Percentiles rank a stretch among this genome's conserved stretches.
phyloP scores from a whole-genome alignment of 2,797 vertebrate species.

The Sylvia borin region DNA sequence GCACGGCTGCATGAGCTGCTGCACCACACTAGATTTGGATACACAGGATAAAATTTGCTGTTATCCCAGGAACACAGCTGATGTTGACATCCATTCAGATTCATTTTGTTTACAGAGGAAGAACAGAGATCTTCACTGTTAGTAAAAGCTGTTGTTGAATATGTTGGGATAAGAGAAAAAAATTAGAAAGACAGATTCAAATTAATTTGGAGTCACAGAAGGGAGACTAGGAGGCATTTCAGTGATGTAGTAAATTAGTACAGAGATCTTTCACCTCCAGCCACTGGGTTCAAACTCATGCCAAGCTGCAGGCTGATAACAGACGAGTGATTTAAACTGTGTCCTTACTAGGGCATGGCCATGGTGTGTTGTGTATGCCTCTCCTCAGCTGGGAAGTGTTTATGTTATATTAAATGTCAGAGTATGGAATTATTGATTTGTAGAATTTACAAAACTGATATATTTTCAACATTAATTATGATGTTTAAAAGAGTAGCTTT shows the following conservation, averaged over 20 bases:
- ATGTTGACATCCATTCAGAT: neutral
- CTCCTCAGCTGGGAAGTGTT: neutral
- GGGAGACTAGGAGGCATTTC: constrained; percentile 32
- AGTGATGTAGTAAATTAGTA: constrained; percentile 42
- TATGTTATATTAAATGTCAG: neutral
- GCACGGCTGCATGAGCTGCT: neutral
- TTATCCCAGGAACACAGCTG: neutral
- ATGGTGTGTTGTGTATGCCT: neutral
- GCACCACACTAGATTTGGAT: neutral
- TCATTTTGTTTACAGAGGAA: neutral
- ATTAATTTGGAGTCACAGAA: constrained; percentile 10
- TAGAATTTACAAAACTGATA: neutral
- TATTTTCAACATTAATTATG: neutral
- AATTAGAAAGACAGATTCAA: neutral
- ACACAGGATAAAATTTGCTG: neutral
- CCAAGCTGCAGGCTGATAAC: constrained; percentile 43
- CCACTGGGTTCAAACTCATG: constrained; percentile 29
- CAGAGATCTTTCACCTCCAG: constrained; percentile 45
- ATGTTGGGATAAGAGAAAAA: neutral
- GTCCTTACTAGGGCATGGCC: neutral
- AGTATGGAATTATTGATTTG: neutral
- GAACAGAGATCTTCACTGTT: neutral
- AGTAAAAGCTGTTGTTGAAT: neutral
- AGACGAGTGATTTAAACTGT: neutral
- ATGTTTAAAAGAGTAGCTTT: neutral